These are phyloP conservation scores for Diplodus sargus DNA, from an alignment of 2,797 vertebrate genomes.

Conservation along the genomic window DNA sequence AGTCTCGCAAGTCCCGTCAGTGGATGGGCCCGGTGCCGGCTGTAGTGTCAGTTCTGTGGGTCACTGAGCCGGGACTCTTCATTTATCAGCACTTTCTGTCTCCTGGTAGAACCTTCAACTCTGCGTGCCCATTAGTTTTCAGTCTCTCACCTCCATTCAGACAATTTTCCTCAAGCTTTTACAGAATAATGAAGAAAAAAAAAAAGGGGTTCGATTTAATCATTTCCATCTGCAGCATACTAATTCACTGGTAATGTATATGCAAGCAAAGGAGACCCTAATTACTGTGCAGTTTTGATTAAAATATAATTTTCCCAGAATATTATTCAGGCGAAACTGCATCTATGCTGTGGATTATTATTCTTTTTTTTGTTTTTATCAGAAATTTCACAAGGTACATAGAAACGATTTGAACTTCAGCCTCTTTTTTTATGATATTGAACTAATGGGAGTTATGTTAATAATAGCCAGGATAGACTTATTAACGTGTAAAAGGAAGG, in stretches of 20 bases:
- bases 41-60: constrained; percentile 9
- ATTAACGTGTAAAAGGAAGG: constrained; percentile 51
- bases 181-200: constrained; percentile 23
- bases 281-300: constrained; percentile 76
- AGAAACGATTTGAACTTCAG: constrained; percentile 60
- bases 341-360: constrained; percentile 73
- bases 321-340: constrained; percentile 71
- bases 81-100: constrained; percentile 61
- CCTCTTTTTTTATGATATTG: constrained; percentile 52
- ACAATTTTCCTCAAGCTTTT: constrained; percentile 11
- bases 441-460: constrained; percentile 63
- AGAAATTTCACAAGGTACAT: constrained; percentile 69
- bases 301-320: constrained; percentile 61
- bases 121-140: constrained; percentile 18
- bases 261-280: constrained; percentile 83
- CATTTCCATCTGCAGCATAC: constrained; percentile 53
- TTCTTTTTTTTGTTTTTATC: constrained; percentile 2
- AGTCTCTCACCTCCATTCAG: constrained; percentile 27
- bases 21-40: constrained; percentile 11
- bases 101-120: neutral
- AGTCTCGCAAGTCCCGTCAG: constrained; percentile 19
- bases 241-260: constrained; percentile 64
- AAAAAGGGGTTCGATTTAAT: constrained; percentile 35
- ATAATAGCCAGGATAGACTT: constrained; percentile 65
- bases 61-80: constrained; percentile 42